A percentile compares a stretch with the other conserved stretches of the same genome.
These are phyloP conservation scores for Sclerodermus sp. DNA, from an alignment of 2,888 invertebrate species.

Conservation along the genomic window DNA sequence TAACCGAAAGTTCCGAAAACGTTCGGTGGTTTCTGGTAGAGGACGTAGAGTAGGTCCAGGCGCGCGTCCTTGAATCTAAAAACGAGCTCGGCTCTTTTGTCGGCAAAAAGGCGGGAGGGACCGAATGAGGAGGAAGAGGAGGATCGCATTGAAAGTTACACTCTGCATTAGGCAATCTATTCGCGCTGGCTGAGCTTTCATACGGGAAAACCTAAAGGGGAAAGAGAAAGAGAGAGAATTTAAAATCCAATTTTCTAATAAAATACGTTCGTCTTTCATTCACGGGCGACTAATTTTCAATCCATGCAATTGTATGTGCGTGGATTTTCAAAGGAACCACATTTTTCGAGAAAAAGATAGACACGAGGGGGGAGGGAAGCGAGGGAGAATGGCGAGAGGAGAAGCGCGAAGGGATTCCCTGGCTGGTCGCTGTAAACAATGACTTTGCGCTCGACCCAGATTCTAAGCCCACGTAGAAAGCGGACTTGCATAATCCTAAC, in stretches of 20 bases:
- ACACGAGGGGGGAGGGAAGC: no score
- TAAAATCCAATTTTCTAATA: not conserved
- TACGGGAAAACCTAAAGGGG: not conserved
- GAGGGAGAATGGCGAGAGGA: no score
- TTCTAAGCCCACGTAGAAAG: slow-evolving; percentile 54
- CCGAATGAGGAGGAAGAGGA: not conserved
- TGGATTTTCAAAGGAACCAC: no score
- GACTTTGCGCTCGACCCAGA: slow-evolving; percentile 51
- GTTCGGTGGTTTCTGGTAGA: no score
- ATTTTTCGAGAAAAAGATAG: no score
- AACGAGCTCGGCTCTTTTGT: no score
- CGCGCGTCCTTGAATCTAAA: not conserved
- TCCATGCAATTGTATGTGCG: no score
- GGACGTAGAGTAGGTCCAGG: not conserved
- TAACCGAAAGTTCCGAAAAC: no score
- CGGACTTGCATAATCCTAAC: slow-evolving; percentile 50
- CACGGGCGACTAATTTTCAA: no score
- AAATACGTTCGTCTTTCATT: not conserved
- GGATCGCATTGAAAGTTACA: no score
- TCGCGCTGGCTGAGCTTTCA: not conserved
- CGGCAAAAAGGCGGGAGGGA: no score
- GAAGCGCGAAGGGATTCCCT: not conserved
- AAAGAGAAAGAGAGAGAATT: not conserved
- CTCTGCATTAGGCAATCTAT: no score
- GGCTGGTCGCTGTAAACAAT: slow-evolving; percentile 46